Percentiles rank a stretch among this genome's conserved stretches.
Conservation (phyloP, 2,113 vertebrate genomes). For the Panthera uncia region DNA sequence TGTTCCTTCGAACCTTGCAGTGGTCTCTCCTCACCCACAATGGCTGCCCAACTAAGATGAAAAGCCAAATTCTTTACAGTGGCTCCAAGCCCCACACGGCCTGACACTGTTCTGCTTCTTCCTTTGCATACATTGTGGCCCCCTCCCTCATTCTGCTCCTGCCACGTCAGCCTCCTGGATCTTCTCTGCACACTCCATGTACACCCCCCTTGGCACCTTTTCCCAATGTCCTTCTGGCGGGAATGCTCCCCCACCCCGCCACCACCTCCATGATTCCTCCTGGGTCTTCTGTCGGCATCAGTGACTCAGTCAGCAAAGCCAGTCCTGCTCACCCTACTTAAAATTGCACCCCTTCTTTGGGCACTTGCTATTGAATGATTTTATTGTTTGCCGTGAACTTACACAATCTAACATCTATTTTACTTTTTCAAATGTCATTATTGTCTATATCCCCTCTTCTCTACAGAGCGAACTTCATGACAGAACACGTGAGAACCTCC, state of each 20-base stretch:
- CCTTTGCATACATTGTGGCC: accelerated
- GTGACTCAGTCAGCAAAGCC: neutral
- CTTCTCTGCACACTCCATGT: accelerated
- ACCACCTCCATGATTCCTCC: accelerated
- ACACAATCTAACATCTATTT: neutral
- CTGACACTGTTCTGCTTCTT: no score
- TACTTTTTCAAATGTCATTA: no score
- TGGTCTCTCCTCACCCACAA: accelerated
- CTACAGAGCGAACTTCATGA: neutral
- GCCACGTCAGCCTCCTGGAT: neutral
- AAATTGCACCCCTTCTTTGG: accelerated
- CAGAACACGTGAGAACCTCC: neutral
- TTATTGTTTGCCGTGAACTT: neutral
- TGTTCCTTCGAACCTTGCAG: no score
- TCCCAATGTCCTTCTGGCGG: no score
- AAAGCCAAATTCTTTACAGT: neutral
- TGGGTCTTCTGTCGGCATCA: neutral
- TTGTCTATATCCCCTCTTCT: neutral
- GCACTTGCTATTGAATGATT: neutral
- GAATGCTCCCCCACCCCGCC: neutral
- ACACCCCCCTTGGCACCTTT: accelerated
- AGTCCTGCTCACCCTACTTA: neutral
- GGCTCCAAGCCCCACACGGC: no score
- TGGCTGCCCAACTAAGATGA: neutral
- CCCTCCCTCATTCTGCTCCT: neutral